A percentile compares a stretch with the other conserved stretches of the same genome.
phyloP scores from a whole-genome alignment of 2,113 vertebrate genomes.

The Oreochromis niloticus region DNA sequence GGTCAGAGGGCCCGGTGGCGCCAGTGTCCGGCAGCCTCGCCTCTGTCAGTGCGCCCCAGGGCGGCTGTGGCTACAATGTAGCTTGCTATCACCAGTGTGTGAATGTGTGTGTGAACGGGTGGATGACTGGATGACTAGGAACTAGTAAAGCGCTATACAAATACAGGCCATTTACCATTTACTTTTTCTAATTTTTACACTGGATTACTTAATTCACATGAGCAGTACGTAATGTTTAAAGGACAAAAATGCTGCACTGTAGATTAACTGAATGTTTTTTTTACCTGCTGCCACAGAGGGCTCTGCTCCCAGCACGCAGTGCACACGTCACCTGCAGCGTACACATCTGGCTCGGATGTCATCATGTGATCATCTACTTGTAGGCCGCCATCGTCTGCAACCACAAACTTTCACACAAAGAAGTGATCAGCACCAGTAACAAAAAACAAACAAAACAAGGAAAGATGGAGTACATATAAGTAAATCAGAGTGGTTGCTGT shows the following conservation, averaged over 20 bases:
- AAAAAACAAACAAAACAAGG: not conserved
- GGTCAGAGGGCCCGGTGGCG: too few species aligned
- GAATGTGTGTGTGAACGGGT: too few species aligned
- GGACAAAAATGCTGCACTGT: not conserved
- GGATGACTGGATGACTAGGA: too few species aligned
- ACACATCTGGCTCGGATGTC: conserved; percentile 81
- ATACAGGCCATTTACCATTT: too few species aligned
- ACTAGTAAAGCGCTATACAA: too few species aligned
- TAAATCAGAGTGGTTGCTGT: not conserved
- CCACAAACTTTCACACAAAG: conserved; percentile 70
- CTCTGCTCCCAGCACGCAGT: conserved; percentile 83
- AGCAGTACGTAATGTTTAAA: not conserved
- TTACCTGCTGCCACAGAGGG: conserved; percentile 89
- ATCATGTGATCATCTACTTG: conserved; percentile 84
- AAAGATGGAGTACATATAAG: not conserved
- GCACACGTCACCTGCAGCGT: conserved; percentile 92
- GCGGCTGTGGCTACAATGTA: too few species aligned
- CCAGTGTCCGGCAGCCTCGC: too few species aligned
- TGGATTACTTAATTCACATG: not conserved
- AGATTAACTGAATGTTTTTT: not conserved
- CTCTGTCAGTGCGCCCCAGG: too few species aligned
- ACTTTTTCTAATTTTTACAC: not conserved
- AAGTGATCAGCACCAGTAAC: not conserved
- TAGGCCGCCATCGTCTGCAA: conserved; percentile 83
- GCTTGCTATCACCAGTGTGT: too few species aligned